These are phyloP conservation scores for Pao palembangensis DNA, from an alignment of 2,113 vertebrate species.

Conservation along the genomic window DNA sequence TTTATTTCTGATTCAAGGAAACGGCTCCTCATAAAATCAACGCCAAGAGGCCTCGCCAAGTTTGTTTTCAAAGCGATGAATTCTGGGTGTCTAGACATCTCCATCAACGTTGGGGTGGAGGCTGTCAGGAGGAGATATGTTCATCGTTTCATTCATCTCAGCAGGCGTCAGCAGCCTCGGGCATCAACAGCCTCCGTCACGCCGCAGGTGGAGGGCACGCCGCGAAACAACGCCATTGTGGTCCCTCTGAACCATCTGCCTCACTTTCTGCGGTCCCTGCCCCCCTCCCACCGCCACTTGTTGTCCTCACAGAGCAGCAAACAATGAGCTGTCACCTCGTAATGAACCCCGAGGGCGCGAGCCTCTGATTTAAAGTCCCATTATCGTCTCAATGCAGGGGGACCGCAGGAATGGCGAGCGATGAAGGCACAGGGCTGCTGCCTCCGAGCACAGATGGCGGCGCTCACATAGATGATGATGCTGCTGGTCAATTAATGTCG, in stretches of 20 bases:
- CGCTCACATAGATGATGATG: constrained; percentile 38
- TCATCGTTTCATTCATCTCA: constrained; percentile 49
- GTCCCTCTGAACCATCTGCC: constrained; percentile 55
- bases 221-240: constrained; percentile 63
- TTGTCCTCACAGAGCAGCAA: constrained; percentile 34
- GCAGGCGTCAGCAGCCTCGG: constrained; percentile 47
- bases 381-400: constrained; percentile 53
- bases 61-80: constrained; percentile 35
- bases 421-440: constrained; percentile 28
- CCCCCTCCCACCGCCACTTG: constrained; percentile 24
- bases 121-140: constrained; percentile 52
- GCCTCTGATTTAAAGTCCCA: constrained; percentile 73
- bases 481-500: constrained; percentile 35
- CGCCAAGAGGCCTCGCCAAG: constrained; percentile 4
- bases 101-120: constrained; percentile 37
- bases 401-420: constrained; percentile 51
- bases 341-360: constrained; percentile 55
- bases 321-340: constrained; percentile 62
- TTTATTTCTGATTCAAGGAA: no score
- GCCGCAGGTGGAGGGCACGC: constrained; percentile 67
- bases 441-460: constrained; percentile 63
- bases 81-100: constrained; percentile 48
- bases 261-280: constrained; percentile 39
- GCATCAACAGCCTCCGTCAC: constrained; percentile 57
- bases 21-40: no score